Percentiles rank a stretch among this genome's conserved stretches.
These are phyloP conservation scores for Acromyrmex charruanus DNA, from an alignment of 1,140 invertebrate species.

Conservation along the genomic window DNA sequence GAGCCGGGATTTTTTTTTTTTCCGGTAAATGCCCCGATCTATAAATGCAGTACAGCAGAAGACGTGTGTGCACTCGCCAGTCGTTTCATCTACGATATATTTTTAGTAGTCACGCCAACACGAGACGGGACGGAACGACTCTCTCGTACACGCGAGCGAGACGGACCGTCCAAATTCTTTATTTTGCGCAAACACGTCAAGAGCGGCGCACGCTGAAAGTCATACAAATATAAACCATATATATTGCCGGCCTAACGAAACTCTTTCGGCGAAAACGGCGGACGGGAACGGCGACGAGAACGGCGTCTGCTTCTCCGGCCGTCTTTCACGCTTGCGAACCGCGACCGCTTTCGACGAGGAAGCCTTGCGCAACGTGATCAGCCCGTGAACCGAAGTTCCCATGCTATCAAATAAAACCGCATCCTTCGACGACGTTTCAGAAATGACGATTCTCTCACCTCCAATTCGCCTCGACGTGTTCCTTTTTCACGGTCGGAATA, in stretches of 20 bases:
- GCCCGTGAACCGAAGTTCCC: slow-evolving; percentile 25
- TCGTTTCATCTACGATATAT: slow-evolving; percentile 56
- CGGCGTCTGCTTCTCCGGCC: neutral
- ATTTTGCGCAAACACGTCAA: slow-evolving; percentile 60
- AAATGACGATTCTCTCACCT: slow-evolving; percentile 20
- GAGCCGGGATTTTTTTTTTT: slow-evolving; percentile 15
- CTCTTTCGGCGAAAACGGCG: slow-evolving; percentile 56
- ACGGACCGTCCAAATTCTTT: slow-evolving; percentile 46
- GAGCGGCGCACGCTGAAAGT: slow-evolving; percentile 51
- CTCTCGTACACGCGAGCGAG: slow-evolving; percentile 7
- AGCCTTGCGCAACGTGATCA: slow-evolving; percentile 39
- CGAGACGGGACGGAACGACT: slow-evolving; percentile 2
- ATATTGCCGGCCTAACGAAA: slow-evolving; percentile 52
- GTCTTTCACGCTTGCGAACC: slow-evolving; percentile 23
- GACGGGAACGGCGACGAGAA: neutral
- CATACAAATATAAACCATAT: slow-evolving; percentile 66
- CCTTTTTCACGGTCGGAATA: slow-evolving; percentile 18
- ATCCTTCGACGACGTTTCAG: slow-evolving; percentile 12
- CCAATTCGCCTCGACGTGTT: neutral
- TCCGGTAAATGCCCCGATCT: slow-evolving; percentile 42
- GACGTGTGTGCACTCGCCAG: slow-evolving; percentile 17
- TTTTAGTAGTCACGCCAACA: slow-evolving; percentile 57
- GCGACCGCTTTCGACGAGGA: neutral
- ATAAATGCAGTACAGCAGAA: slow-evolving; percentile 41
- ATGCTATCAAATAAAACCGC: slow-evolving; percentile 44